Evolutionary conservation across 2,888 invertebrate genomes (phyloP), one percentile per base, ranked within the genome.

Genomic region (Ernsta delagoae): DNA sequence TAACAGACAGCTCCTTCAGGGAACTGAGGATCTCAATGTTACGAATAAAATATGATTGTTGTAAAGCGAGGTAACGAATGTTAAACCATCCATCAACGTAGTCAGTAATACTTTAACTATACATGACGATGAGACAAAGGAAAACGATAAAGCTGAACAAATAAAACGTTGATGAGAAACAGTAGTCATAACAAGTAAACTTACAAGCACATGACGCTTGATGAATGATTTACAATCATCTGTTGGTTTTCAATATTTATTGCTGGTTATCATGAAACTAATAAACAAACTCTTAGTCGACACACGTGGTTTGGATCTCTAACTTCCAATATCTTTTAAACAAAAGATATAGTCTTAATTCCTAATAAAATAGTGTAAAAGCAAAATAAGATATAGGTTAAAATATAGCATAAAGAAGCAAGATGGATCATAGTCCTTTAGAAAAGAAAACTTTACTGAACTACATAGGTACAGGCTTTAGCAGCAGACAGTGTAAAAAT

Each of bases 401-500:
- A n/a, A n/a, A n/a, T n/a, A n/a, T n/a, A n/a, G n/a, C n/a, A n/a
- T n/a, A 12, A 48, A 48, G 3, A 1, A 6, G 7, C 11, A 4
- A 5, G 1, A 7, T 48, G 12, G 11, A 12, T 2, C 48, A 7
- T 16, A 6, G 7, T 48, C 1, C 12, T 16, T 48, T 7, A 7
- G 7, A 48, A 48, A 6, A 6, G 48, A 48, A 48, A 48, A 48
- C 48, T 48, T 48, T 48, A 48, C 5, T 48, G 3, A 9, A 53
- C 65, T 41, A 36, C 36, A 36, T 39, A 34, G 43, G 43, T 59
- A 59, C 31, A 54, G 53, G 8, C 34, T 39, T 50, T 11, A 11
- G 41, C 12, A 7, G 45, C 61, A 48, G 56, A 48, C 67, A 45
- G 56, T 45, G 36, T 61, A 67, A 67, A 61, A 61, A 67, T 61